Base-by-base conservation (phyloP, 2,113 vertebrate genomes). In the Crotalus helleri region DNA sequence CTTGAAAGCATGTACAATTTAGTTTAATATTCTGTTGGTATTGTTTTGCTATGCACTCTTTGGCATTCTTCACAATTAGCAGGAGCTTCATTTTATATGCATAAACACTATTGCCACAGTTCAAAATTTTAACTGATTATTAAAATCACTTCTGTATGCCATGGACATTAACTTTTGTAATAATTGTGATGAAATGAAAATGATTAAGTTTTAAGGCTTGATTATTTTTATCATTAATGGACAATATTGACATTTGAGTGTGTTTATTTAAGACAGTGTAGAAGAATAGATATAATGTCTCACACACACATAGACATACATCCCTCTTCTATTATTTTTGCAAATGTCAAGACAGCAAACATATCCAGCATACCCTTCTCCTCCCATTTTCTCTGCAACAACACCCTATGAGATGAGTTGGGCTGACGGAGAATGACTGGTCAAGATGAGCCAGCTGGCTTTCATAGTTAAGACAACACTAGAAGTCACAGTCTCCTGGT, bases 1-100 rank as follows among this genome's bases (percentile, higher is more conserved):
- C 96, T 97, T 96, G 95, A 94, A 53, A 95, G 87, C 0, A 0
- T 24, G 0, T 51, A 92, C 53, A 89, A 1, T 39, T 91, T 90
- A 89, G 1, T 58, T 69, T 85, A 57, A 58, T 86, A 2, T 85
- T 85, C 87, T 85, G 24, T 24, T 15, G 10, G 24, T 3, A 91
- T 89, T 91, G 74, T 90, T 89, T 81, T 85, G 46, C 81, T 92
- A 24, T 17, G 5, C 49, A 92, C 57, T 59, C 89, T 33, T 46
- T 44, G 21, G 85, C 11, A 64, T 49, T 90, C 15, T 29, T 90
- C 5, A 11, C n/a, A 54, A 89, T 29, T 90, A 69, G 69, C 29
- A 21, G 69, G 13, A 17, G 51, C 17, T 0, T n/a, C 95, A 88
- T 90, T 92, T 51, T 90, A 88, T 93, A 90, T 53, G 74, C 0